Percentiles rank a stretch among this genome's conserved stretches.
These are phyloP conservation scores for Dendrolimus houi DNA, from an alignment of 2,888 invertebrate genomes.

Conservation along the genomic window DNA sequence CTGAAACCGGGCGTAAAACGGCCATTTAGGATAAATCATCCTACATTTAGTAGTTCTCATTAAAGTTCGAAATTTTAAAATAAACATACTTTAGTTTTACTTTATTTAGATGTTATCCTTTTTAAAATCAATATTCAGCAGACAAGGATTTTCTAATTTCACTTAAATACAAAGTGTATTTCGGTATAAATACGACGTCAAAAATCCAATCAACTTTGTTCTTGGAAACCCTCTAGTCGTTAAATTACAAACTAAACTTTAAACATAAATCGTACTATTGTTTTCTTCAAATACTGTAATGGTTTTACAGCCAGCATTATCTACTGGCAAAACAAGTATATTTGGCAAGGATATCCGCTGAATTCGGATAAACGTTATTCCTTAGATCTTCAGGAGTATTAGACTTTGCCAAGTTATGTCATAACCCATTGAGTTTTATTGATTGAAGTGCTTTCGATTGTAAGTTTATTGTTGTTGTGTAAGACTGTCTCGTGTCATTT, in stretches of 20 bases:
- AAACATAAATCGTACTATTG: constrained; percentile 24
- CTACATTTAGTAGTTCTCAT: no score
- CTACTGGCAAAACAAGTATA: constrained; percentile 47
- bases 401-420: constrained; percentile 38
- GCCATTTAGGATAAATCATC: no score
- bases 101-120: no score
- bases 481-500: neutral
- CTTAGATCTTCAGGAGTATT: constrained; percentile 25
- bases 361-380: constrained; percentile 43
- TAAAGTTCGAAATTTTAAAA: no score
- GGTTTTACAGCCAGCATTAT: constrained; percentile 25
- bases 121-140: no score
- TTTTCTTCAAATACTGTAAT: constrained; percentile 29
- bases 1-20: no score
- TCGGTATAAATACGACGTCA: no score
- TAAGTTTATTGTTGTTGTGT: neutral
- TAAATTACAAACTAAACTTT: constrained; percentile 9
- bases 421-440: constrained; percentile 13
- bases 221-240: no score
- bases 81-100: no score
- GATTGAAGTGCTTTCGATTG: constrained; percentile 8
- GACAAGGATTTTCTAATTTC: no score
- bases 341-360: constrained; percentile 55
- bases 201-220: no score
- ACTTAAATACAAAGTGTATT: no score